Conservation (phyloP, 1,140 invertebrate species). For the Aphaenogaster rudis region DNA sequence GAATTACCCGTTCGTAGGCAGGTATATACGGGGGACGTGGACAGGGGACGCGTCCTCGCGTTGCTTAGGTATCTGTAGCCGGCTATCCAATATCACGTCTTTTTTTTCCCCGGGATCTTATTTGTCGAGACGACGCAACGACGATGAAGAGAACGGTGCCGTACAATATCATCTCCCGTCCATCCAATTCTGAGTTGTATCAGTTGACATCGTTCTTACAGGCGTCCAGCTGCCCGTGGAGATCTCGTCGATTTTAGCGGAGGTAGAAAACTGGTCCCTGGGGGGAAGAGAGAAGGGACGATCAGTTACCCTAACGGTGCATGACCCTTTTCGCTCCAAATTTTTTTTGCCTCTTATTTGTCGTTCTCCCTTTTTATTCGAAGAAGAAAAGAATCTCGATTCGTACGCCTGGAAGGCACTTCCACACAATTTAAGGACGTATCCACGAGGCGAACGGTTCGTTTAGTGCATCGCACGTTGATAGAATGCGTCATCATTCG, state of each 20-base stretch:
- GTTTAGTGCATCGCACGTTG: not conserved
- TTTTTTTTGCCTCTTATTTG: not conserved
- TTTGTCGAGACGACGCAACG: slow-evolving; percentile 48
- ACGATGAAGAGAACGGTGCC: slow-evolving; percentile 20
- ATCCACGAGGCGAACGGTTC: not conserved
- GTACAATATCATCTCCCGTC: slow-evolving; percentile 74
- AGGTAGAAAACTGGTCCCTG: slow-evolving; percentile 53
- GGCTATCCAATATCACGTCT: slow-evolving; percentile 70
- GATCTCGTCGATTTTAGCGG: slow-evolving; percentile 62
- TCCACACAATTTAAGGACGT: not conserved
- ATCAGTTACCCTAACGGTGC: slow-evolving; percentile 38
- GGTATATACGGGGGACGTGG: not conserved
- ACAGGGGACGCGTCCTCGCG: not conserved
- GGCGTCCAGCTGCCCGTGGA: slow-evolving; percentile 23
- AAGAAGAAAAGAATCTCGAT: not conserved
- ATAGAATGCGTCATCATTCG: not conserved
- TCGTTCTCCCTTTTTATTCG: not conserved
- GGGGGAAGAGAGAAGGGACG: not conserved
- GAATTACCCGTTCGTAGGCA: not conserved
- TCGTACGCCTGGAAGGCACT: too few relatives aligned
- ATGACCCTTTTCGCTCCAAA: slow-evolving; percentile 22
- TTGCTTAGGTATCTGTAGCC: slow-evolving; percentile 37
- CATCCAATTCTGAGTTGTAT: slow-evolving; percentile 66
- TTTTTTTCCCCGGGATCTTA: slow-evolving; percentile 53
- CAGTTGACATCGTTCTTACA: slow-evolving; percentile 62